Evolutionary conservation across 2,113 vertebrate genomes (phyloP), one percentile per base, ranked within the genome.

Genomic region (Setophaga petechia): DNA sequence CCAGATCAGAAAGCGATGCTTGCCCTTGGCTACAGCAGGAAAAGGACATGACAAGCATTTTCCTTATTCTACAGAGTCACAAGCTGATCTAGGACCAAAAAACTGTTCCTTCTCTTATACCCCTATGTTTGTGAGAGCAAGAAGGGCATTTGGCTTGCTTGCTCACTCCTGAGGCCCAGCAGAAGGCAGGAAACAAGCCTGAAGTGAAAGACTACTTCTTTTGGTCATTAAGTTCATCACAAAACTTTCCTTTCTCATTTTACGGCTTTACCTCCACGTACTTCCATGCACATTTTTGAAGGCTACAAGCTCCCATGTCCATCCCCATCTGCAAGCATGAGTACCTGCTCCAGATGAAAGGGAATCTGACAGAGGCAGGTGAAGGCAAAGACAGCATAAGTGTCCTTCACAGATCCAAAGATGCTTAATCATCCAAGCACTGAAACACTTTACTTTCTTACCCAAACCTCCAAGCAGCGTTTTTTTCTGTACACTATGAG

Each of bases 391-490:
- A 39, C 55, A 77, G 67, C 39, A 0, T 35, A 85, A 93, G 39
- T 39, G 90, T 27, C 90, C 72, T 88, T 93, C 92, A 88, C 35
- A 92, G 59, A 86, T 58, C 79, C 68, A 69, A 62, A 88, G 51
- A 84, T 71, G 76, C 43, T 88, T 83, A 84, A 90, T 88, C 88
- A 83, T 59, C 76, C 68, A 51, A 86, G 68, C 39, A 59, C 59
- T 59, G n/a, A 74, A 93, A 69, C 63, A 66, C 57, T 93, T 89
- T 11, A 37, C 44, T 66, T 92, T 86, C 72, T 88, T 77, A 58
- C 33, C 22, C 11, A 21, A 88, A 80, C 28, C 33, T 66, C 39
- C 79, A 77, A 69, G 67, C 68, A 92, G 51, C 4, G 9, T 35
- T 73, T 52, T 51, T 44, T 17, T 16, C 5, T 4, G n/a, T 85